Evolutionary conservation across 1,140 invertebrate species (phyloP).

Genomic region (Drosophila guanche): DNA sequence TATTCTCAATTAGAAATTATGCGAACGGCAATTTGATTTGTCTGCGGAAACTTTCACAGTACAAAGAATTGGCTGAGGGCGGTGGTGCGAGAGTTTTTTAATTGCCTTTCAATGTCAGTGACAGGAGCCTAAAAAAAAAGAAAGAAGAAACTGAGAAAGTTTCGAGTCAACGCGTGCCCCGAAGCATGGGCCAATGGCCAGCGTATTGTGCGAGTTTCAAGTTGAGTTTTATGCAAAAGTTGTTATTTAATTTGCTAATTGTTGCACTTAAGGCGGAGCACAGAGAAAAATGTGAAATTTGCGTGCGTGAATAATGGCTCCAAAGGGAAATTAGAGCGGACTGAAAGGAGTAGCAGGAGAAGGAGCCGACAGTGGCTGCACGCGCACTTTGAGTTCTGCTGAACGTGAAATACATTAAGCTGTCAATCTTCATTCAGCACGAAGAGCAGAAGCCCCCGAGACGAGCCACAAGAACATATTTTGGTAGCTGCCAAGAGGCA

Average conservation of each 20-base stretch:
- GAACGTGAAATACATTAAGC: slow-evolving; percentile 73
- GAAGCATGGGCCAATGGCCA: background rate
- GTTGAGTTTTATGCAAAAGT: slow-evolving; percentile 40
- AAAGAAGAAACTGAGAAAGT: slow-evolving; percentile 14
- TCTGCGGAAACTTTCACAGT: background rate
- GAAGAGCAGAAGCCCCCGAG: background rate
- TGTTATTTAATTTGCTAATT: slow-evolving; percentile 77
- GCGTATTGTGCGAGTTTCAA: too few species aligned
- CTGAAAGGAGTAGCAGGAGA: background rate
- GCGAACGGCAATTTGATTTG: slow-evolving; percentile 3
- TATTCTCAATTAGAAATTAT: slow-evolving; percentile 61
- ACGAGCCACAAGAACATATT: slow-evolving; percentile 65
- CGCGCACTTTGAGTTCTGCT: slow-evolving; percentile 42
- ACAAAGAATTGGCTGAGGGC: slow-evolving; percentile 28
- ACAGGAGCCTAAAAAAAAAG: background rate
- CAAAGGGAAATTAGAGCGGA: slow-evolving; percentile 58
- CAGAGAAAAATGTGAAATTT: slow-evolving; percentile 58
- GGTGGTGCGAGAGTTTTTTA: slow-evolving; percentile 25
- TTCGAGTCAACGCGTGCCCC: slow-evolving; percentile 14
- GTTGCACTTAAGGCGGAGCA: slow-evolving; percentile 61
- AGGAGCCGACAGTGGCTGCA: background rate
- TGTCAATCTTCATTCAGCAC: slow-evolving; percentile 73
- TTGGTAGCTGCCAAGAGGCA: slow-evolving; percentile 53
- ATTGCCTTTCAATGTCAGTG: slow-evolving; percentile 70
- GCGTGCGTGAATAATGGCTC: slow-evolving; percentile 41